phyloP scores from a whole-genome alignment of 2,888 invertebrate species.

The Eupelmus urozonus region DNA sequence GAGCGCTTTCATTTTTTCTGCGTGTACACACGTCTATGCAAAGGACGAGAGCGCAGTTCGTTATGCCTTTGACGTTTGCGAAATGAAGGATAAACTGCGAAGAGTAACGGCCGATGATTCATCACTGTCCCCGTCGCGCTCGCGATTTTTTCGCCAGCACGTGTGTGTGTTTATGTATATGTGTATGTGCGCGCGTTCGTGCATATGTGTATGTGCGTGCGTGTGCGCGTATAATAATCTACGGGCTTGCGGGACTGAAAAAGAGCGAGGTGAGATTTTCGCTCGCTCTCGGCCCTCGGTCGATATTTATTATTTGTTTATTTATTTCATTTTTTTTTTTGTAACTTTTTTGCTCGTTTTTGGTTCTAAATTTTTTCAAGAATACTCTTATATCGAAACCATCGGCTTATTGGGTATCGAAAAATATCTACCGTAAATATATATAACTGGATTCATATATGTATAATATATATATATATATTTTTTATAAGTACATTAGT shows the following conservation, averaged over 20 bases:
- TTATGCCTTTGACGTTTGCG: not conserved
- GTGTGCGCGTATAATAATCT: not conserved
- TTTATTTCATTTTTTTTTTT: slow-evolving; percentile 7
- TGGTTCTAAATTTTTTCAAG: slow-evolving; percentile 28
- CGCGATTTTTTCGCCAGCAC: slow-evolving; percentile 19
- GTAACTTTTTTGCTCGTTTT: not conserved
- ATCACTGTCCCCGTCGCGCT: slow-evolving; percentile 6
- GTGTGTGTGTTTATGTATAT: not conserved
- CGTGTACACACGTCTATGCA: slow-evolving; percentile 14
- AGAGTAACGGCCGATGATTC: slow-evolving; percentile 45
- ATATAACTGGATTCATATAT: slow-evolving; percentile 43
- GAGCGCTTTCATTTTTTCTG: no score
- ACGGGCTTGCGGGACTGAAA: not conserved
- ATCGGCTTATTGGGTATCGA: slow-evolving; percentile 50
- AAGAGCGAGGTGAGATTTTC: slow-evolving; percentile 34
- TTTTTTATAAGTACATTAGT: slow-evolving; percentile 55
- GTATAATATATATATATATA: slow-evolving; percentile 35
- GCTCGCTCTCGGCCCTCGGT: slow-evolving; percentile 7
- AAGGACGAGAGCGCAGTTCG: not conserved
- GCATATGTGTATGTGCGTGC: no score
- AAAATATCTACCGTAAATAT: slow-evolving; percentile 57
- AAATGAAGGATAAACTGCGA: slow-evolving; percentile 4
- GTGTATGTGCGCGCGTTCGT: no score
- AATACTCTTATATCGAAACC: slow-evolving; percentile 51
- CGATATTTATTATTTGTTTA: slow-evolving; percentile 26